Percentiles rank a stretch among this genome's conserved stretches.
Evolutionary conservation across 2,113 vertebrate species (phyloP).

Genomic region (Geococcyx californianus): DNA sequence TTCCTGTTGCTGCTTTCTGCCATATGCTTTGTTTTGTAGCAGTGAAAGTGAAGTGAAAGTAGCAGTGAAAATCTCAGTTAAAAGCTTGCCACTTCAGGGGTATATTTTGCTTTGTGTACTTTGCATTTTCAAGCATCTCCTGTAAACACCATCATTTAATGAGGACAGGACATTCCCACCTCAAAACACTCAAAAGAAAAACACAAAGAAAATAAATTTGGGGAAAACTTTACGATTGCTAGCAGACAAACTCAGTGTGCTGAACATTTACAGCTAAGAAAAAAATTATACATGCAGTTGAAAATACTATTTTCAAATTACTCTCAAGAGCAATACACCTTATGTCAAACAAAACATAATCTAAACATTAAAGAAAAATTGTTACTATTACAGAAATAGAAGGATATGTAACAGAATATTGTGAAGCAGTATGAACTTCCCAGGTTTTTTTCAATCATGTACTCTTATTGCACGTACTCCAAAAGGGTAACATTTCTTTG

Average conservation of each 20-base stretch:
- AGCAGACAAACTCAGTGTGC: background rate
- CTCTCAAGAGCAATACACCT: conserved; percentile 7
- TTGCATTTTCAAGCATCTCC: background rate
- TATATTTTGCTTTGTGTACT: background rate
- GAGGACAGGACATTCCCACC: background rate
- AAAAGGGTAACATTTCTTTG: conserved; percentile 57
- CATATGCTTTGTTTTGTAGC: background rate
- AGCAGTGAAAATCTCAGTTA: background rate
- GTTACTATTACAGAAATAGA: background rate
- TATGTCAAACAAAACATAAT: background rate
- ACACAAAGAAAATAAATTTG: background rate
- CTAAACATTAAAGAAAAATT: background rate
- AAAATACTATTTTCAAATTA: background rate
- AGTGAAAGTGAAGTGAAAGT: background rate
- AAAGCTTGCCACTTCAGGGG: background rate
- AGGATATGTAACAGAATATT: background rate
- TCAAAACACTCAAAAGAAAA: too few species aligned
- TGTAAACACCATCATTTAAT: background rate
- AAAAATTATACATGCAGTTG: background rate
- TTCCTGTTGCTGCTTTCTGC: background rate
- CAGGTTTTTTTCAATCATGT: background rate
- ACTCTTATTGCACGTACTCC: background rate
- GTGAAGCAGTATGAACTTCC: background rate
- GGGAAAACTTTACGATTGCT: background rate
- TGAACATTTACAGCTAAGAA: background rate